These are phyloP conservation scores for Neomonachus schauinslandi DNA, from an alignment of 2,113 vertebrate species.

Conservation along the genomic window DNA sequence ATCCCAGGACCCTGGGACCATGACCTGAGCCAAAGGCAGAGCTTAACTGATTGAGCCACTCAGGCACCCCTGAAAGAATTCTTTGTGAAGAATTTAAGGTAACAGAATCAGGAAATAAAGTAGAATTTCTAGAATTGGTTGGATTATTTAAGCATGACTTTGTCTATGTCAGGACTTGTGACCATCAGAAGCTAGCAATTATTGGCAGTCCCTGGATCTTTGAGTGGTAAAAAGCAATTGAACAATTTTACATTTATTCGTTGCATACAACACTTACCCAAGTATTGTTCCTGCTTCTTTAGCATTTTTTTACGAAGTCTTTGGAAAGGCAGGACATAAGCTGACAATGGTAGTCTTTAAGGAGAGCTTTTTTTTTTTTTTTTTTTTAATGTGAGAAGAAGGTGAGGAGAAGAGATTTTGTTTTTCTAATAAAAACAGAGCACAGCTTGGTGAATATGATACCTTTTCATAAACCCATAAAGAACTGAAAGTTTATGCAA, in stretches of 20 bases:
- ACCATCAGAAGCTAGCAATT: neutral
- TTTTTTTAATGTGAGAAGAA: neutral
- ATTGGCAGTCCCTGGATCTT: neutral
- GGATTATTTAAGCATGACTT: neutral
- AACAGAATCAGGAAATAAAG: neutral
- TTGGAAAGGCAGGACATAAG: neutral
- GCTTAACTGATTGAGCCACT: neutral
- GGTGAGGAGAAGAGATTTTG: neutral
- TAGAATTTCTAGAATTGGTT: neutral
- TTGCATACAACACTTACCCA: neutral
- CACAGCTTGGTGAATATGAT: slow-evolving; percentile 2
- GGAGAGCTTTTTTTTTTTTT: neutral
- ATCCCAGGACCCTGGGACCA: neutral
- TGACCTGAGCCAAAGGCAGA: neutral
- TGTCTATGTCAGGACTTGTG: neutral
- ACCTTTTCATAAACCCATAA: slow-evolving; percentile 54
- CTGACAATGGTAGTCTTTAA: neutral
- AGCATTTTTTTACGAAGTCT: neutral
- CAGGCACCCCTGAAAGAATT: neutral
- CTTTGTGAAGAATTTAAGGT: neutral
- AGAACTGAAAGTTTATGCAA: slow-evolving; percentile 47
- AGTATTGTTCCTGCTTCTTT: neutral
- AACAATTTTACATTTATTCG: neutral
- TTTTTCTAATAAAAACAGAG: slow-evolving; percentile 40
- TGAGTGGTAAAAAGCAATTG: neutral